Percentiles rank a stretch among this genome's conserved stretches.
Evolutionary conservation across 35 echinoderm and acorn worm genomes (phyloP).

Genomic region (Nesometra sesokonis): DNA sequence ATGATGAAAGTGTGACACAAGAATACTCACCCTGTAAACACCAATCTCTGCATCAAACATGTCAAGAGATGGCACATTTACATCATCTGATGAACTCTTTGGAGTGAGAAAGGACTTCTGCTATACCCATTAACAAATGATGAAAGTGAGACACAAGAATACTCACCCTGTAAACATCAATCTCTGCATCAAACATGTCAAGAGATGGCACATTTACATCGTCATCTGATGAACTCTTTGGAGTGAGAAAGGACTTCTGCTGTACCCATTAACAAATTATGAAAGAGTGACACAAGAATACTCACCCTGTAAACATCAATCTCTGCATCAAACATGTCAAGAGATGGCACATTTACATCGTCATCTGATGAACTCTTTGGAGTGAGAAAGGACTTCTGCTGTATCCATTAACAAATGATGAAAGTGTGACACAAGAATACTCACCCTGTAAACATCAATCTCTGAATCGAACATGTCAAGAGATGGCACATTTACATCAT

Average conservation of each 20-base stretch:
- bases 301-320: conserved; percentile 94
- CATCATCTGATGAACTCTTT: conserved; percentile 30
- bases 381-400: conserved; percentile 77
- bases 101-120: conserved; percentile 77
- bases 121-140: conserved; percentile 53
- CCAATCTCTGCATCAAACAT: conserved; percentile 95
- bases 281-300: too few species aligned
- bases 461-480: conserved; percentile 93
- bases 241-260: conserved; percentile 84
- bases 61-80: conserved; percentile 82
- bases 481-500: conserved; percentile 66
- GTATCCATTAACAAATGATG: conserved; percentile 99
- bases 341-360: conserved; percentile 64
- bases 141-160: too few species aligned
- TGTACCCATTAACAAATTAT: conserved; percentile 96
- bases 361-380: conserved; percentile 44
- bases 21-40: conserved; percentile 85
- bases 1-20: too few species aligned
- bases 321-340: conserved; percentile 93
- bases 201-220: conserved; percentile 76
- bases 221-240: conserved; percentile 35
- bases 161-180: conserved; percentile 92
- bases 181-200: conserved; percentile 94
- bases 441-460: conserved; percentile 92
- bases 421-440: too few species aligned